A percentile compares a stretch with the other conserved stretches of the same genome.
These are phyloP conservation scores for Chrysogorgia sp. DNA, from an alignment of 92 coral and sea anemone genomes.

Conservation along the genomic window DNA sequence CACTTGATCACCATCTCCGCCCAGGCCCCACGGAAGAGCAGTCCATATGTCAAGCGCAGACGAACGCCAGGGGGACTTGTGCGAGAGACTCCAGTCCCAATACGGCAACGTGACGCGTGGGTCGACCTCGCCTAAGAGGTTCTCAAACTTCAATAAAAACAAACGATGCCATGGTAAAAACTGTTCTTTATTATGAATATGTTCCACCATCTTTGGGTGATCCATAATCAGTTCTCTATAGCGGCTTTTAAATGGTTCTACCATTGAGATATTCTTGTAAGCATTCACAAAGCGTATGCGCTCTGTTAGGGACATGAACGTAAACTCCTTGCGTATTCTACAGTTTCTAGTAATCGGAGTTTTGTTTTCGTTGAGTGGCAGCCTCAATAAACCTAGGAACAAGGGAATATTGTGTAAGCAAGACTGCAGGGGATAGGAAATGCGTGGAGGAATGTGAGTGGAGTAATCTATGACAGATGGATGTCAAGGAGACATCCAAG, in stretches of 20 bases:
- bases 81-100: slow-evolving; percentile 40
- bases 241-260: slow-evolving; percentile 30
- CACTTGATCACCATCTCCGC: slow-evolving; percentile 40
- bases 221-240: slow-evolving; percentile 22
- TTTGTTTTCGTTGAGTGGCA: background rate
- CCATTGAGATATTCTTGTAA: slow-evolving; percentile 12
- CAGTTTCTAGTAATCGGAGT: background rate
- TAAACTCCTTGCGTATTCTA: slow-evolving; percentile 26
- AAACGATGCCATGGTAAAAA: slow-evolving; percentile 46
- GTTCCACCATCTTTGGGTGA: slow-evolving; percentile 33
- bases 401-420: too few relatives aligned
- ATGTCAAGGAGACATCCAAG: too few relatives aligned
- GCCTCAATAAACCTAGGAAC: too few relatives aligned
- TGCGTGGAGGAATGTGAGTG: too few relatives aligned
- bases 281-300: slow-evolving; percentile 35
- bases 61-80: slow-evolving; percentile 29
- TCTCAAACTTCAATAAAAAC: slow-evolving; percentile 26
- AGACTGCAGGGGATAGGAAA: too few relatives aligned
- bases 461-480: too few relatives aligned
- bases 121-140: slow-evolving; percentile 27
- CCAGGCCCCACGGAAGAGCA: slow-evolving; percentile 43
- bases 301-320: slow-evolving; percentile 34
- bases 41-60: slow-evolving; percentile 40
- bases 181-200: slow-evolving; percentile 39
- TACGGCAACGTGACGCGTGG: slow-evolving; percentile 35